Conservation (phyloP, 2,888 invertebrate species). For the Drosophila paucipuncta region DNA sequence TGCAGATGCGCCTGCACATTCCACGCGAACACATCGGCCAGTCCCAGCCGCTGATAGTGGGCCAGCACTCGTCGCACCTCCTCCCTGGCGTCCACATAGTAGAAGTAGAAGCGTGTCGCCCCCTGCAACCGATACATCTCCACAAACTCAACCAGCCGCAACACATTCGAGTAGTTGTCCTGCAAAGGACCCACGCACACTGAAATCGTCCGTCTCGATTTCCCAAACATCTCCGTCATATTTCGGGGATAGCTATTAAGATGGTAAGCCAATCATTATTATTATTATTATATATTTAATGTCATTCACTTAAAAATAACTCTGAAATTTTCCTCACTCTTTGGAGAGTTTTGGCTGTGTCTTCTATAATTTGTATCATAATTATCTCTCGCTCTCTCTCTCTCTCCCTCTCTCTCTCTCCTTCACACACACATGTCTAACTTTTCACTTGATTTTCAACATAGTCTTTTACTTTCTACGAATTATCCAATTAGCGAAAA, state of each 20-base stretch:
- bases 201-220: constrained; percentile 79
- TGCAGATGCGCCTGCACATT: constrained; percentile 81
- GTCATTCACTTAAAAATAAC: neutral
- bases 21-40: constrained; percentile 85
- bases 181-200: constrained; percentile 86
- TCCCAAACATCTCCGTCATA: constrained; percentile 70
- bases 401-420: too few species aligned
- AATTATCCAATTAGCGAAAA: neutral
- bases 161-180: constrained; percentile 83
- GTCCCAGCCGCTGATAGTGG: constrained; percentile 79
- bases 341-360: neutral
- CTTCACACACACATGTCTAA: too few species aligned
- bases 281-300: neutral
- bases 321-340: neutral
- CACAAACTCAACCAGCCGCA: constrained; percentile 86
- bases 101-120: constrained; percentile 86
- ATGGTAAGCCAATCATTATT: neutral
- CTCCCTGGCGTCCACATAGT: constrained; percentile 83
- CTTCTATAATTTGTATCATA: too few species aligned
- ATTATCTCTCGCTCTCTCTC: too few species aligned
- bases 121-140: constrained; percentile 86
- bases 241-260: constrained; percentile 74
- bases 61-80: constrained; percentile 83
- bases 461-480: neutral
- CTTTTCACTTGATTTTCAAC: too few species aligned